Evolutionary conservation across 2,797 vertebrate species (phyloP).

Genomic region (Platyrinchus mystaceus): DNA sequence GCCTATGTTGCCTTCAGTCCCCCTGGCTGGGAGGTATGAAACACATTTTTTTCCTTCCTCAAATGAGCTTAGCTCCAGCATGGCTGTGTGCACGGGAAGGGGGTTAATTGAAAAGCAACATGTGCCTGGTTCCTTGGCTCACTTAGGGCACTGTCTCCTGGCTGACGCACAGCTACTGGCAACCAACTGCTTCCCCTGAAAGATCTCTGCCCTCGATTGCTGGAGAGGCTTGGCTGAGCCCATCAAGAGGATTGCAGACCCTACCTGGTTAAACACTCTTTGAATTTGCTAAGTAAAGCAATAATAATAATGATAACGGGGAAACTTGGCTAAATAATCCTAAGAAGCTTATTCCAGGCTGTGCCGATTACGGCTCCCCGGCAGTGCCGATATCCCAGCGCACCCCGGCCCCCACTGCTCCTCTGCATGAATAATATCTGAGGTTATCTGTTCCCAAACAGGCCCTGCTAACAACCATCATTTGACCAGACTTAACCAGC

Average conservation of each 20-base stretch:
- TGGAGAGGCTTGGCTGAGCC: not conserved
- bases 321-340: constrained; percentile 51
- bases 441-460: constrained; percentile 27
- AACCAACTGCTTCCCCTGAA: not conserved
- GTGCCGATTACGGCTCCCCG: not conserved
- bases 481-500: constrained; percentile 55
- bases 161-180: not conserved
- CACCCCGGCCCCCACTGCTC: not conserved
- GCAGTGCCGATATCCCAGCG: not conserved
- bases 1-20: not conserved
- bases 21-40: fast-evolving
- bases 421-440: not conserved
- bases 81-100: not conserved
- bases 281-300: constrained; percentile 22
- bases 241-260: fast-evolving
- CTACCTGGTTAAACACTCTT: not conserved
- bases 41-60: not conserved
- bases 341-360: constrained; percentile 45
- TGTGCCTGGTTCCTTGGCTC: not conserved
- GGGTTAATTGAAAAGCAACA: constrained; percentile 18
- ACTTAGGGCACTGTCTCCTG: not conserved
- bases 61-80: not conserved
- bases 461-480: constrained; percentile 25
- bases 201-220: not conserved
- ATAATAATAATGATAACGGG: not conserved